Base-by-base conservation (phyloP, 2,113 vertebrate genomes). In the Panthera leo region DNA sequence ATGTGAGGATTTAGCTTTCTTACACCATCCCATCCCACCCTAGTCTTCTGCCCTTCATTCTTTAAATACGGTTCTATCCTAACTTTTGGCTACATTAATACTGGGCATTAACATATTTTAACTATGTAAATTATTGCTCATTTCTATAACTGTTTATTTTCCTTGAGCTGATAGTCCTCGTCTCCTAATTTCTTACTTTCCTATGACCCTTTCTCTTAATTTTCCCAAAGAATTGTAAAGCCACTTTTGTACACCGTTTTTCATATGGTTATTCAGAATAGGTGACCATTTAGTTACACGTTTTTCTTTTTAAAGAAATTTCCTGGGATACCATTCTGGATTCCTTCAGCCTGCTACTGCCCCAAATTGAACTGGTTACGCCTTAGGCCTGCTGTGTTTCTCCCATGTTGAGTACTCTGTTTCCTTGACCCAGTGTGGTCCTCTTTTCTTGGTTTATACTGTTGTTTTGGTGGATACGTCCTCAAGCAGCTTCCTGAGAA, bases 51-150 rank as follows among this genome's bases (percentile, higher is more conserved):
- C 19, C 19, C 18, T 95, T 63, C 39, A 29, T 68, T 36, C 71
- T 73, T 88, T 94, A 68, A 91, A 67, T 89, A 92, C 21, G 23
- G 9, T 53, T 36, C 5, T 85, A 1, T 67, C 25, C 16, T 83
- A 75, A 39, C 70, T 95, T 83, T 14, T 45, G 67, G 11, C 21
- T 83, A 61, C 85, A 61, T 82, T 61, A 95, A 67, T 61, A 85
- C 68, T 85, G 63, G 58, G 1, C 78, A 34, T 92, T 87, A 97
- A 65, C 27, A 51, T 97, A 70, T 45, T 85, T 95, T 94, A 73
- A 94, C 25, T 88, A 14, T 63, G 13, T 84, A 89, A 86, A 65
- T 23, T 55, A 53, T 42, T 71, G 3, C 68, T 88, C 23, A 63
- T 63, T 31, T 83, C 68, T 95, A 4, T 45, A 51, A 11, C 25